Conservation (phyloP, 2,888 invertebrate genomes). For the Quadroppia sp. region DNA sequence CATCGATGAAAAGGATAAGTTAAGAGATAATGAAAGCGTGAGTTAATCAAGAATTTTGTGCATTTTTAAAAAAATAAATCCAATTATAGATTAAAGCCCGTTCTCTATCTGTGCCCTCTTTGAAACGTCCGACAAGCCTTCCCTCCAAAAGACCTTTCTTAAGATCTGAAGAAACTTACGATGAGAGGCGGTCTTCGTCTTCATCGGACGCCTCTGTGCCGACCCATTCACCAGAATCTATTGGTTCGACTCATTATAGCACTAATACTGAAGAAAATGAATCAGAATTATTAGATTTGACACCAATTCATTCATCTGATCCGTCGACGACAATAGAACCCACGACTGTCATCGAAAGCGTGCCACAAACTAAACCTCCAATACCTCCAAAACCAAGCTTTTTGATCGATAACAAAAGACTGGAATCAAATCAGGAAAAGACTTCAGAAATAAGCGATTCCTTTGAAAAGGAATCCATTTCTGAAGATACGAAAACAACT, state of each 20-base stretch:
- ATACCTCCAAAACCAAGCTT: slow-evolving; percentile 30
- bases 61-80: not conserved
- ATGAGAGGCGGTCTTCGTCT: slow-evolving; percentile 14
- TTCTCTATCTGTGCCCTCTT: not conserved
- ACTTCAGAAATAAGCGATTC: not conserved
- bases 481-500: not conserved
- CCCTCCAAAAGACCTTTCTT: not conserved
- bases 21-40: not conserved
- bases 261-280: not conserved
- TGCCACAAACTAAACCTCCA: slow-evolving; percentile 6
- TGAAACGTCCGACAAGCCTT: slow-evolving; percentile 19
- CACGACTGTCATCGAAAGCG: slow-evolving; percentile 29
- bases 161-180: not conserved
- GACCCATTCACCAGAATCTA: slow-evolving; percentile 22
- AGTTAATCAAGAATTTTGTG: not conserved
- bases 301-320: slow-evolving; percentile 43
- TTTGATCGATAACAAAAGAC: not conserved
- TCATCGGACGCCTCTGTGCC: slow-evolving; percentile 9
- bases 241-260: slow-evolving; percentile 6
- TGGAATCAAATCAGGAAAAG: not conserved
- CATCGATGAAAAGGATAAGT: not conserved
- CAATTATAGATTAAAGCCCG: not conserved
- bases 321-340: slow-evolving; percentile 43
- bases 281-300: slow-evolving; percentile 31
- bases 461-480: not conserved